Conservation (phyloP, 2,797 vertebrate genomes). For the Liparis tanakae region DNA sequence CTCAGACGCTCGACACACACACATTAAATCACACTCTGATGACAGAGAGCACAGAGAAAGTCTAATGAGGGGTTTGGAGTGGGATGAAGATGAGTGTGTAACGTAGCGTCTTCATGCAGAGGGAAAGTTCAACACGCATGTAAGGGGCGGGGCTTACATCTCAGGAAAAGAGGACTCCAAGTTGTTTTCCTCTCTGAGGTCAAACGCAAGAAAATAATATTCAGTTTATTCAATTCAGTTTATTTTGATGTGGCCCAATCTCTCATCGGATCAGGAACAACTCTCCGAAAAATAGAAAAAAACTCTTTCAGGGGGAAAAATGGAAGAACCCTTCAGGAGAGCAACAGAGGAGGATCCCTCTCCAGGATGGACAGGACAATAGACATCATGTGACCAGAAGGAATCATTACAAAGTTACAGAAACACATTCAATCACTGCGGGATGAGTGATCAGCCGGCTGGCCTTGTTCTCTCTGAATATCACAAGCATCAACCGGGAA, state of each 20-base stretch:
- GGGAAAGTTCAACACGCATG: slow-evolving; percentile 6
- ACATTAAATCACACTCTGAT: slow-evolving; percentile 47
- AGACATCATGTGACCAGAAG: no score
- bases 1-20: slow-evolving; percentile 49
- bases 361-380: no score
- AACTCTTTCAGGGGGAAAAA: no score
- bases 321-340: no score
- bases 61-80: slow-evolving; percentile 32
- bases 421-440: not conserved
- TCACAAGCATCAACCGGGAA: slow-evolving; percentile 1
- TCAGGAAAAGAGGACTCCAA: slow-evolving; percentile 3
- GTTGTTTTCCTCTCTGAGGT: slow-evolving; percentile 8
- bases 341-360: no score
- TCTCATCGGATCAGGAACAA: no score
- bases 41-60: slow-evolving; percentile 44
- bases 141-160: not conserved
- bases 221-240: no score
- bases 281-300: no score
- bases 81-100: slow-evolving; percentile 45
- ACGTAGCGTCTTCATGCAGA: not conserved
- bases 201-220: slow-evolving; percentile 9
- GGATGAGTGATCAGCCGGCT: slow-evolving; percentile 24
- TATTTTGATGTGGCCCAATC: no score
- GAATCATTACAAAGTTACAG: no score
- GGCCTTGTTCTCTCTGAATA: slow-evolving; percentile 1